Base-by-base conservation (phyloP, 2,888 invertebrate species). In the Graphium colonna region DNA sequence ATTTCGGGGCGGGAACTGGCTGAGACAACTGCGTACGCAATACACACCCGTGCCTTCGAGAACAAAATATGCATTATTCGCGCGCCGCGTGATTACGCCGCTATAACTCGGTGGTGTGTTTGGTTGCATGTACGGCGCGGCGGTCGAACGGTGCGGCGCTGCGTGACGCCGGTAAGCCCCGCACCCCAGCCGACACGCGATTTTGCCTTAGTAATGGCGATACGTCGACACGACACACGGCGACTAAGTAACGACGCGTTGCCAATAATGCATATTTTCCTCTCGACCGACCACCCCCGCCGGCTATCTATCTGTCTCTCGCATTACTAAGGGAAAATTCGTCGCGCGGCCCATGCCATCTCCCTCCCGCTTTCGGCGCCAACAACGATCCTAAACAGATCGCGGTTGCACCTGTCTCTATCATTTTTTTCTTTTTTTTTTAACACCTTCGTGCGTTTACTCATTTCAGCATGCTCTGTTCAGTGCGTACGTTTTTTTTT, bases 271-370 rank as follows among this genome's bases (percentile, higher is more conserved):
- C 87, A 85, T 87, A 85, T 86, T 84, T 82, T 83, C 72, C 75
- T 80, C 83, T 82, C 80, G 69, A 65, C 70, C 64, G 65, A 68
- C n/a, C n/a, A n/a, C n/a, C n/a, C n/a, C n/a, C n/a, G n/a, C n/a
- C n/a, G n/a, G n/a, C 33, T n/a, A 2, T 10, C 33, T n/a, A n/a
- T 33, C 33, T 7, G 4, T 7, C 36, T n/a, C n/a, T 13, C 36
- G 36, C 86, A 87, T 87, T 89, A 88, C 88, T 88, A 88, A 89
- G 88, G 88, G 83, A 84, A 88, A 86, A 82, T 81, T 21, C 71
- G 77, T 77, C 80, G 78, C 79, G 81, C 17, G 16, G 17, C 39
- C 18, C 15, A n/a, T n/a, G n/a, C 28, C 13, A 5, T 10, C 10
- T 15, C 18, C 18, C 17, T 16, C 41, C 9, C 40, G n/a, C 36